Evolutionary conservation across 1,140 invertebrate species (phyloP).

Genomic region (Mamestra configurata): DNA sequence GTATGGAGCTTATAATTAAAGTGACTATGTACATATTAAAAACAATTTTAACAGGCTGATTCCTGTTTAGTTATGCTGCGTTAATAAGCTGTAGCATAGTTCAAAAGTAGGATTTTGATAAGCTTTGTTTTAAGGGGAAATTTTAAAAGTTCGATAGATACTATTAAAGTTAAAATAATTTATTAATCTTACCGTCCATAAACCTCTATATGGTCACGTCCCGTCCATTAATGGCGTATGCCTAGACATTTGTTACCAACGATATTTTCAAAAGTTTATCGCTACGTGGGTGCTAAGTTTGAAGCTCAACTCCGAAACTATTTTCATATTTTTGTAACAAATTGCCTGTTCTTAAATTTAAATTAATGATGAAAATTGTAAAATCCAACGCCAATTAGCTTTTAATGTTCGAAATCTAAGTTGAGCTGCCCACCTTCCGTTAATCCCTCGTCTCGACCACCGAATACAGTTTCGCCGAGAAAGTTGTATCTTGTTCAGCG

Average conservation of each 20-base stretch:
- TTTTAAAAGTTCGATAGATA: no score
- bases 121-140: no score
- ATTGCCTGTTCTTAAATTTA: background rate
- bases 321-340: slow-evolving; percentile 2
- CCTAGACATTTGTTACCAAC: background rate
- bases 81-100: background rate
- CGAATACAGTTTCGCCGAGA: slow-evolving; percentile 36
- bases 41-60: background rate
- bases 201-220: background rate
- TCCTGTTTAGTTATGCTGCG: background rate
- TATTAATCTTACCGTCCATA: background rate
- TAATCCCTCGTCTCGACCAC: slow-evolving; percentile 47
- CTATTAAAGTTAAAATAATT: no score
- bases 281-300: background rate
- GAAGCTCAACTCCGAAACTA: background rate
- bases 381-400: slow-evolving; percentile 6
- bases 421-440: slow-evolving; percentile 29
- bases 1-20: background rate
- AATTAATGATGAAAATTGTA: slow-evolving; percentile 12
- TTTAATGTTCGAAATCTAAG: slow-evolving; percentile 30
- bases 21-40: background rate
- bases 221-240: background rate
- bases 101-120: background rate
- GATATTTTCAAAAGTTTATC: no score
- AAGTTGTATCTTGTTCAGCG: slow-evolving; percentile 57